Evolutionary conservation across 2,113 vertebrate species (phyloP).

Genomic region (Carassius carassius): DNA sequence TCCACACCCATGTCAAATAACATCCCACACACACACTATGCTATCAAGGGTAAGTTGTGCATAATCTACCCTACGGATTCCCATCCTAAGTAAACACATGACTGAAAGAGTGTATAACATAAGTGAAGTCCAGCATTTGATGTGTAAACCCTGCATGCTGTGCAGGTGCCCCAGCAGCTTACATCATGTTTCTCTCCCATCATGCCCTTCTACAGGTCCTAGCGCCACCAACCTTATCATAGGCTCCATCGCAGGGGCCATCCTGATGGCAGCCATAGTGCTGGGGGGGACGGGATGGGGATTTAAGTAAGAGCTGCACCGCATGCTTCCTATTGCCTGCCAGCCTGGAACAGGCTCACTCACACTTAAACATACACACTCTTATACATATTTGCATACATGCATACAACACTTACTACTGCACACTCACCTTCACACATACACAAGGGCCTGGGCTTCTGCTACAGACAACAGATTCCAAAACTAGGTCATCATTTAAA

Average conservation of each 20-base stretch:
- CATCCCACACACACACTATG: neutral
- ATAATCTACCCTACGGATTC: neutral
- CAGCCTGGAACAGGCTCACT: constrained; percentile 56
- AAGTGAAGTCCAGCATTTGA: constrained; percentile 44
- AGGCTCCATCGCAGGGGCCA: constrained; percentile 99
- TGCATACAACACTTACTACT: constrained; percentile 30
- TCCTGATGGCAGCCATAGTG: constrained; percentile 99
- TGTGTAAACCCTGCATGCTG: constrained; percentile 54
- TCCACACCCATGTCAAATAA: neutral
- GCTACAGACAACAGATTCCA: constrained; percentile 78
- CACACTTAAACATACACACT: constrained; percentile 42
- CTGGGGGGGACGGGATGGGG: constrained; percentile 99
- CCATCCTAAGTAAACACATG: neutral
- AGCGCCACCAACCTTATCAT: constrained; percentile 99
- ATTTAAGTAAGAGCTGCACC: constrained; percentile 99
- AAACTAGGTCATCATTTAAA: neutral
- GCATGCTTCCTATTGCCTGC: constrained; percentile 81
- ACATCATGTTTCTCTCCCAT: constrained; percentile 88
- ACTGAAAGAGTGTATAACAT: constrained; percentile 33
- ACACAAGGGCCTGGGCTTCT: constrained; percentile 92
- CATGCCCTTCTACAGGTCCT: constrained; percentile 99
- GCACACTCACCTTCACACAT: constrained; percentile 29
- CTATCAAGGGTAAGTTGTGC: constrained; percentile 7
- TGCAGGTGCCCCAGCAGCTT: constrained; percentile 52
- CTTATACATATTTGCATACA: neutral